Base-by-base conservation (phyloP, 2,113 vertebrate genomes). In the Mystacornis crossleyi region DNA sequence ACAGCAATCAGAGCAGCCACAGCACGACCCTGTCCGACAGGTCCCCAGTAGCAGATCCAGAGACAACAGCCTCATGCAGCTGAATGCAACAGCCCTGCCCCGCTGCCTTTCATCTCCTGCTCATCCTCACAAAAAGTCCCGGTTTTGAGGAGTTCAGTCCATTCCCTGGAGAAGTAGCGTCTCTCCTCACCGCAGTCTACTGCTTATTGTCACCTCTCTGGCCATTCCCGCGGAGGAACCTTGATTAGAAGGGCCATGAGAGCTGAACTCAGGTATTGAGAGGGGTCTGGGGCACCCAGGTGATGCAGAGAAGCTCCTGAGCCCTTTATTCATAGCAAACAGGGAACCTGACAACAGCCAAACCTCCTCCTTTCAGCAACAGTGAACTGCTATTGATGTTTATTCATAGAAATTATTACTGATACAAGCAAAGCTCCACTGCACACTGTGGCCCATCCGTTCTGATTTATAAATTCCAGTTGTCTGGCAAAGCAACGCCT, bases 401-500 rank as follows among this genome's bases (percentile, higher is more conserved):
- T 93, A 83, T 92, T 92, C 83, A 70, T 28, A 71, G 70, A 47
- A 90, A 79, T 69, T 61, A 72, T 67, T 74, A 87, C 48, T 58
- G 71, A 80, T 54, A 81, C 70, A 79, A 80, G 74, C 62, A 70
- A 24, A 94, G 71, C 81, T 14, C 48, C 38, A 2, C 54, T 21
- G 57, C 33, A 61, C 73, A 24, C 45, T 15, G 29, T 3, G 34
- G 81, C 58, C 66, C 81, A 33, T 82, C 78, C 84, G 2, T 69
- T 72, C 81, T 69, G 66, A 65, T 91, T 93, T 89, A 85, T 61
- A 81, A 91, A 93, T 85, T 75, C 66, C 8, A 85, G 70, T 18
- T 77, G 81, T 73, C 89, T 85, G 89, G 85, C 81, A 82, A 72
- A 85, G 51, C 13, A 78, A 79, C 0, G 33, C 51, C 87, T 79